Percentiles rank a stretch among this genome's conserved stretches.
These are phyloP conservation scores for Agelas oroides DNA, from an alignment of 37 sponge, comb jelly and placozoan genomes.

Conservation along the genomic window DNA sequence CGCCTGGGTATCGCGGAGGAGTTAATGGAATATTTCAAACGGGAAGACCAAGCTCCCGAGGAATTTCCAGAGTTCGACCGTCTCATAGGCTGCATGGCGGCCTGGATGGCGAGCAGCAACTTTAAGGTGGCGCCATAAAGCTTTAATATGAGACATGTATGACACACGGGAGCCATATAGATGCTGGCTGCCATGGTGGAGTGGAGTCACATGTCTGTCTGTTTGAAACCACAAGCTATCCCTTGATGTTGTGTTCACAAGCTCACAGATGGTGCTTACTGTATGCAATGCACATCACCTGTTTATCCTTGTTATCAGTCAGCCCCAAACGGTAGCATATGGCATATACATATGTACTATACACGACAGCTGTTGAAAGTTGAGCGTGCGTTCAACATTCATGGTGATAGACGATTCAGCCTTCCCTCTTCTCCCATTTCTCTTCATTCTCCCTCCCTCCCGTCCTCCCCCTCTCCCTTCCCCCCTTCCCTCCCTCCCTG, in stretches of 20 bases:
- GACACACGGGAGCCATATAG: neutral
- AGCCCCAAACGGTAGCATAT: no score
- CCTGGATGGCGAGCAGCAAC: conserved; percentile 73
- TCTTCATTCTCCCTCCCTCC: no score
- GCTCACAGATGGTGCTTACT: no score
- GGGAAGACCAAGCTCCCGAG: conserved; percentile 18
- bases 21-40: conserved; percentile 42
- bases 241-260: neutral
- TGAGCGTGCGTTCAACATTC: no score
- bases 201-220: conserved; percentile 51
- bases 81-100: conserved; percentile 44
- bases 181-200: conserved; percentile 66
- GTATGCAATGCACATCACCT: no score
- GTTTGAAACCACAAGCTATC: neutral
- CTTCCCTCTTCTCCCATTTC: no score
- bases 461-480: no score
- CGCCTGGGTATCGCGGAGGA: conserved; percentile 64
- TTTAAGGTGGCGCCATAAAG: conserved; percentile 50
- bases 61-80: conserved; percentile 72
- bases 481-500: neutral
- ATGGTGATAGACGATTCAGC: no score
- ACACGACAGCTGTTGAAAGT: no score
- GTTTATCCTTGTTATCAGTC: no score
- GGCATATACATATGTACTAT: no score
- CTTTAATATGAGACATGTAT: neutral